phyloP scores from a whole-genome alignment of 2,113 vertebrate genomes.

The Calidris pygmaea region DNA sequence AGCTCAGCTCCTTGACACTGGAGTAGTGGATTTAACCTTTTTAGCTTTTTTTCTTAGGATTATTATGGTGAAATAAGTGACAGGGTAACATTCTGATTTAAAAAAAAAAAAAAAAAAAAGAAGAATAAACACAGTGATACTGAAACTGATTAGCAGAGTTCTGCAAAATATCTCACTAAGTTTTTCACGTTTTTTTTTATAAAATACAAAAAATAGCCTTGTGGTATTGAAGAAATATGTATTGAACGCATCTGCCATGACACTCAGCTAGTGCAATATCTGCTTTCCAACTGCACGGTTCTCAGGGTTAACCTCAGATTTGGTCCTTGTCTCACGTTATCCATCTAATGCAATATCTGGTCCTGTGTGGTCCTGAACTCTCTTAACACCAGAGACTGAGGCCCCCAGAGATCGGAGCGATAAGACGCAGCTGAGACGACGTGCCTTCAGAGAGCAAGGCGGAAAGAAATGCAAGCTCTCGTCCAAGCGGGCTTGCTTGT shows the following conservation, averaged over 20 bases:
- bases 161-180: neutral
- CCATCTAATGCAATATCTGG: neutral
- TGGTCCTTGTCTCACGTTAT: neutral
- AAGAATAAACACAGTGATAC: neutral
- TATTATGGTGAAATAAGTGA: neutral
- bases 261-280: neutral
- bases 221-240: neutral
- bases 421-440: neutral
- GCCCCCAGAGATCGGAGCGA: neutral
- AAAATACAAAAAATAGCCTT: neutral
- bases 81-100: neutral
- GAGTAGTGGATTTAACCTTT: slow-evolving; percentile 1
- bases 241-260: neutral
- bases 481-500: neutral
- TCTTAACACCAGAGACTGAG: neutral
- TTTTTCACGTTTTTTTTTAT: neutral
- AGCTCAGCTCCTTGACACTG: neutral
- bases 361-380: slow-evolving; percentile 49
- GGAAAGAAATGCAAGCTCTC: neutral
- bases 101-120: neutral
- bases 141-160: too few relatives aligned
- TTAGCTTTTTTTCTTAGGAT: neutral
- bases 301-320: neutral
- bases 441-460: neutral
- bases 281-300: neutral